A percentile compares a stretch with the other conserved stretches of the same genome.
These are phyloP conservation scores for Terrapene triunguis DNA, from an alignment of 2,113 vertebrate species.

Conservation along the genomic window DNA sequence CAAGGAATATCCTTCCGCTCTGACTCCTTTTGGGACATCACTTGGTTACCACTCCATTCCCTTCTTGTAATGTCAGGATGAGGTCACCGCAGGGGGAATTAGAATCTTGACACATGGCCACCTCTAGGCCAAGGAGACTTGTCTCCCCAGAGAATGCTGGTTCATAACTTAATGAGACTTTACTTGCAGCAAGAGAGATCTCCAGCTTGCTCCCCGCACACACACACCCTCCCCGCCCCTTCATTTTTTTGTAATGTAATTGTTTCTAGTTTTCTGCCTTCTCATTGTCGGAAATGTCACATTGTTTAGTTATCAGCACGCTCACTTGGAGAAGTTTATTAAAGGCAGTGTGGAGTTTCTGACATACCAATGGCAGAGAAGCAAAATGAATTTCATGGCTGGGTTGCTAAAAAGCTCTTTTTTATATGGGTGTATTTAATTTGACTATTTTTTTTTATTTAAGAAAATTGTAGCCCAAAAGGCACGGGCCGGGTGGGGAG, in stretches of 20 bases:
- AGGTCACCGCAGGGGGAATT: neutral
- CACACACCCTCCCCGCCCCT: neutral
- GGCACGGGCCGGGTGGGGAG: neutral
- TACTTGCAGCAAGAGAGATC: conserved; percentile 7
- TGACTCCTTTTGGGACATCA: neutral
- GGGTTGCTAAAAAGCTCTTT: conserved; percentile 39
- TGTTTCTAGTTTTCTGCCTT: conserved; percentile 68
- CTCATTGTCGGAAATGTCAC: conserved; percentile 62
- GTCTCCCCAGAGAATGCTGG: neutral
- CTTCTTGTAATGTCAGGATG: neutral
- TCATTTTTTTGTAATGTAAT: conserved; percentile 57
- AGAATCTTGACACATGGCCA: neutral
- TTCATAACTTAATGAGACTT: neutral
- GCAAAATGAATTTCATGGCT: conserved; percentile 61
- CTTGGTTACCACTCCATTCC: neutral
- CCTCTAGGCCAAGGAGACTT: neutral
- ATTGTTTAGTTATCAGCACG: conserved; percentile 61
- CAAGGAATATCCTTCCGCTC: neutral
- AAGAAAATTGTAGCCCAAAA: conserved; percentile 29
- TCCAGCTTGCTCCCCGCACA: neutral
- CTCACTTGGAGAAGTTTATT: conserved; percentile 68
- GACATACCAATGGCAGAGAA: conserved; percentile 50
- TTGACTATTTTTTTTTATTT: conserved; percentile 42
- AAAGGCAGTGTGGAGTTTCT: conserved; percentile 57
- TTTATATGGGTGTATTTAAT: conserved; percentile 48